Base-by-base conservation (phyloP, 2,888 invertebrate species). In the Subacronicta megacephala region DNA sequence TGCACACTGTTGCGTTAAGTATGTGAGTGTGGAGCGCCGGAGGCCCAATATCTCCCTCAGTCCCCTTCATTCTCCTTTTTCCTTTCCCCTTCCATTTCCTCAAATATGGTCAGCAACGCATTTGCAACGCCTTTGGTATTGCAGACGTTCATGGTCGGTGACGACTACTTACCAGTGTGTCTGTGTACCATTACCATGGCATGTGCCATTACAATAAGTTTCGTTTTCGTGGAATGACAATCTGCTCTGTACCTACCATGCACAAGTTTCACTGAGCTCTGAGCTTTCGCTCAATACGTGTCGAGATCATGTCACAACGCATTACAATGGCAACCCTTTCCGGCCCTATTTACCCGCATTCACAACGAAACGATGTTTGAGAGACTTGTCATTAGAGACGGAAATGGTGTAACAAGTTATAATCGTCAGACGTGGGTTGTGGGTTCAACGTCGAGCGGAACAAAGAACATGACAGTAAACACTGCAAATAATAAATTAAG, bases 401-500 rank as follows among this genome's bases (percentile, higher is more conserved):
- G 57, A 68, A 72, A 53, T 42, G 31, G 67, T 36, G 65, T 66
- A 70, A 72, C 72, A 66, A 59, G n/a, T n/a, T n/a, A n/a, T 54
- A 51, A 54, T 51, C 44, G 51, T 49, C 59, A 33, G 66, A 46
- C 23, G 72, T 71, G 71, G 67, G 72, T 67, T 29, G 72, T 71
- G 71, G 67, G 72, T 67, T 29, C 35, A 37, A 36, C 50, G 49
- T 23, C 7, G 29, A 18, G 26, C 18, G 52, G 52, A 47, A 65
- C 60, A 71, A 71, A 72, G 60, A 64, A 37, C 54, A 29, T 54
- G 54, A 60, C 55, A 50, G 49, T 69, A 58, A 64, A 61, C 64
- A 73, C 40, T 50, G 70, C 57, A 54, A 70, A 71, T 71, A 69
- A 69, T 69, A n/a, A n/a, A n/a, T n/a, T n/a, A n/a, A n/a, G n/a